Evolutionary conservation across 35 echinoderm and acorn worm genomes (phyloP), one percentile per base, ranked within the genome.

Genomic region (Chiridota heheva): DNA sequence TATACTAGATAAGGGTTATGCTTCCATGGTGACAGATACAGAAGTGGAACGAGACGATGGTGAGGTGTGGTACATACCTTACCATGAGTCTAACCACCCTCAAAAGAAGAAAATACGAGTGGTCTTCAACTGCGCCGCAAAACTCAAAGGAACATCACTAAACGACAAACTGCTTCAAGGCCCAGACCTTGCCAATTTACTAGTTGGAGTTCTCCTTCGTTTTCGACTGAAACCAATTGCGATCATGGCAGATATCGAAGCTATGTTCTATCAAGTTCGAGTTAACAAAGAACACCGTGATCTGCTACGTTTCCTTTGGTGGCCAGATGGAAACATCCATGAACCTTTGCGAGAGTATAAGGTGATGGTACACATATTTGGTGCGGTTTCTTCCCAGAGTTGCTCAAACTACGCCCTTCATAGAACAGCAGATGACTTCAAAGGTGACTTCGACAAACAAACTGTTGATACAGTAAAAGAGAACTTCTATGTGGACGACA

Each of bases 401-500:
- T 71, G 63, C 43, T 45, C 77, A 25, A 88, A 55, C 60, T 88
- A 44, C 63, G 77, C 63, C 4, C 64, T 88, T 0, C 20, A 35
- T 2, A 69, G 63, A 58, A 81, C 86, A 4, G 84, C 84, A 26
- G 43, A 77, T 39, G 84, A 86, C 58, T 20, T 43, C 27, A 20
- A 42, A 22, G 35, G 43, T n/a, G 25, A 30, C 8, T 84, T 42
- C 36, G 44, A 53, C 27, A 2, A 36, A 32, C 29, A n/a, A 28
- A 55, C 60, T 16, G 40, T 75, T 43, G 48, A 72, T 27, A 55
- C 69, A 1, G 35, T 89, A 41, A 28, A 42, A 30, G 36, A 83
- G 31, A 82, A 82, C 56, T 76, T 89, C 69, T 89, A 82, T 36
- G 67, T 82, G 22, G 67, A 90, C 41, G 63, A 84, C 64, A 84